Evolutionary conservation across 2,888 invertebrate genomes (phyloP).

Genomic region (Furcula furcula): DNA sequence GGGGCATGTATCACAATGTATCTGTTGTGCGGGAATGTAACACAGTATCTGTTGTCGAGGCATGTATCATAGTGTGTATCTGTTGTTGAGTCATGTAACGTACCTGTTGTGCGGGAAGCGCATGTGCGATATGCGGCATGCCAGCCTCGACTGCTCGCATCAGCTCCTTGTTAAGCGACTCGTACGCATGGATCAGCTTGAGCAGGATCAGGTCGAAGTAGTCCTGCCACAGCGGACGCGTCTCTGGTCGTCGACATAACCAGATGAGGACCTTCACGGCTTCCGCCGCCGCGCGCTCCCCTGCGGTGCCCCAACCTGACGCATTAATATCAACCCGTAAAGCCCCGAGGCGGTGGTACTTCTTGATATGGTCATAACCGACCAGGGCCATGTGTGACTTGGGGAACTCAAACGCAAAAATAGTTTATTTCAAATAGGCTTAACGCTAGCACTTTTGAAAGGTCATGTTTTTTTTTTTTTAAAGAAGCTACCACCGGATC

Average conservation of each 20-base stretch:
- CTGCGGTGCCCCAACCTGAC: conserved; percentile 71
- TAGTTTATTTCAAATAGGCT: no score
- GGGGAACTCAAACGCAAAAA: no score
- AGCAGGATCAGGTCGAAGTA: conserved; percentile 96
- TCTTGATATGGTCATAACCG: no score
- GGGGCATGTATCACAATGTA: no score
- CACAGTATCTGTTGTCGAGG: background rate
- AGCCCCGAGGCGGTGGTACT: no score
- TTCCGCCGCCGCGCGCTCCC: conserved; percentile 86
- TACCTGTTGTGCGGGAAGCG: conserved; percentile 89
- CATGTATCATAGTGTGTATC: background rate
- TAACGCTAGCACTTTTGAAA: no score
- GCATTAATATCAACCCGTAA: no score
- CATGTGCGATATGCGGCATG: conserved; percentile 86
- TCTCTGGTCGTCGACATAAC: conserved; percentile 89
- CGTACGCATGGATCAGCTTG: conserved; percentile 94
- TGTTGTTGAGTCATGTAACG: background rate
- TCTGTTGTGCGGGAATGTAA: no score
- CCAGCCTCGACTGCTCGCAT: conserved; percentile 93
- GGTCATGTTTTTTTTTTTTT: no score
- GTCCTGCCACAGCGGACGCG: conserved; percentile 90
- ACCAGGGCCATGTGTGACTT: no score
- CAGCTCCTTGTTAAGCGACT: conserved; percentile 86
- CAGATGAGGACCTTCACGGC: conserved; percentile 92
- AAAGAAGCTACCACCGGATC: no score